These are phyloP conservation scores for Tachysurus vachellii DNA, from an alignment of 2,113 vertebrate genomes.

Conservation along the genomic window DNA sequence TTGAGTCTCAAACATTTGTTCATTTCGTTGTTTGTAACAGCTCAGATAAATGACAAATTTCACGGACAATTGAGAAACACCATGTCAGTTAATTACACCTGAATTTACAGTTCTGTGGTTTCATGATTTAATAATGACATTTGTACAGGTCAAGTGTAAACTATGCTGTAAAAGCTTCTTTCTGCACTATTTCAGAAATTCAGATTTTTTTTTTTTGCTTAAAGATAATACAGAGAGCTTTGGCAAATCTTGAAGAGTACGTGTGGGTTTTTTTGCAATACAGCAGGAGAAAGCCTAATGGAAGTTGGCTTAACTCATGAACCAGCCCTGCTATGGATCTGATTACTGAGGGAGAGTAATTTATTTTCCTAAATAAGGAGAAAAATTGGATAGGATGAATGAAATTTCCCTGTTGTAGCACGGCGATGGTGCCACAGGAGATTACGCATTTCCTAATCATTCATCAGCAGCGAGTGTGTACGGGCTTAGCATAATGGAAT, in stretches of 20 bases:
- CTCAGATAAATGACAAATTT: background rate
- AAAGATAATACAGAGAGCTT: slow-evolving; percentile 67
- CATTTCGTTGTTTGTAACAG: background rate
- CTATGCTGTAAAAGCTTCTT: background rate
- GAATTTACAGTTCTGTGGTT: background rate
- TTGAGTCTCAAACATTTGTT: background rate
- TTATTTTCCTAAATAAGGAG: slow-evolving; percentile 80
- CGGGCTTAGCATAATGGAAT: slow-evolving; percentile 84
- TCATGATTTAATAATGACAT: background rate
- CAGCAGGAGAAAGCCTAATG: slow-evolving; percentile 74
- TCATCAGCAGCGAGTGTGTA: slow-evolving; percentile 79
- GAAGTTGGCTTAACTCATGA: slow-evolving; percentile 79
- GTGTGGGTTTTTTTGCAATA: slow-evolving; percentile 58
- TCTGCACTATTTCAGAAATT: background rate
- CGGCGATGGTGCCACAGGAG: slow-evolving; percentile 74
- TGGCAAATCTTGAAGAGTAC: slow-evolving; percentile 52
- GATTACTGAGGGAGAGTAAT: slow-evolving; percentile 79
- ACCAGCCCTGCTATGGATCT: slow-evolving; percentile 78
- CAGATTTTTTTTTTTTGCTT: slow-evolving; percentile 15
- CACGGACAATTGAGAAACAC: background rate
- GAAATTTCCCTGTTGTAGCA: slow-evolving; percentile 79
- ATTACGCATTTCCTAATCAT: slow-evolving; percentile 83
- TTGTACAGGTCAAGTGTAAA: background rate
- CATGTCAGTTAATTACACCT: background rate
- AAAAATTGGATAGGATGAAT: slow-evolving; percentile 82